Conservation (phyloP, 35 echinoderm and acorn worm genomes). For the Ophioderma brevispina region DNA sequence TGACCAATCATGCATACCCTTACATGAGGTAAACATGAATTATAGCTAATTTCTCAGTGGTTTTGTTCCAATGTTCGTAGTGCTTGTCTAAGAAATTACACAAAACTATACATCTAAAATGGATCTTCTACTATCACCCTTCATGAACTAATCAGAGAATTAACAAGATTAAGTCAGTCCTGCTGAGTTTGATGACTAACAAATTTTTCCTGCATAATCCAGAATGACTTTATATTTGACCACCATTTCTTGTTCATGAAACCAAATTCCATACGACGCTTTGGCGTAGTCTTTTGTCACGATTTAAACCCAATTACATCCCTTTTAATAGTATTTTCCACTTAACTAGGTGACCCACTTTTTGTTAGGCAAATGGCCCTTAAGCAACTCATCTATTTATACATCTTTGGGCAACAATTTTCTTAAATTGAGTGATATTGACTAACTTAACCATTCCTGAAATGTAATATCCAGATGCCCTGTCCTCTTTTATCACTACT, state of each 20-base stretch:
- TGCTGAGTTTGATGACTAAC: not conserved
- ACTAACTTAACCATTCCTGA: not conserved
- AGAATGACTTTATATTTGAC: not conserved
- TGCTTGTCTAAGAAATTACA: too few species aligned
- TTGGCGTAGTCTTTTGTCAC: too few species aligned
- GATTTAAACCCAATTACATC: slow-evolving; percentile 1
- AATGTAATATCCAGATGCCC: not conserved
- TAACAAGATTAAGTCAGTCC: not conserved
- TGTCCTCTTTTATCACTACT: not conserved
- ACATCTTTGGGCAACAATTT: not conserved
- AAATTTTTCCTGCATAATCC: not conserved
- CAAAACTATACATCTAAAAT: not conserved
- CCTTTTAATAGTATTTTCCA: not conserved
- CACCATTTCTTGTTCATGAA: not conserved
- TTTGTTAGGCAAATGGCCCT: not conserved
- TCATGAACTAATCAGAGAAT: not conserved
- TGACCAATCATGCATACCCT: too few species aligned
- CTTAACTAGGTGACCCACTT: not conserved
- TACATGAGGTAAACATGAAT: too few species aligned
- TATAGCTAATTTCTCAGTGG: too few species aligned
- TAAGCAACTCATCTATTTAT: not conserved
- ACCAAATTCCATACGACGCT: not conserved
- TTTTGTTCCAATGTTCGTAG: too few species aligned
- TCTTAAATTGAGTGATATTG: not conserved
- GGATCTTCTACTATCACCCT: not conserved